Evolutionary conservation across 2,888 invertebrate genomes (phyloP).

Genomic region (Cybosia mesomella): DNA sequence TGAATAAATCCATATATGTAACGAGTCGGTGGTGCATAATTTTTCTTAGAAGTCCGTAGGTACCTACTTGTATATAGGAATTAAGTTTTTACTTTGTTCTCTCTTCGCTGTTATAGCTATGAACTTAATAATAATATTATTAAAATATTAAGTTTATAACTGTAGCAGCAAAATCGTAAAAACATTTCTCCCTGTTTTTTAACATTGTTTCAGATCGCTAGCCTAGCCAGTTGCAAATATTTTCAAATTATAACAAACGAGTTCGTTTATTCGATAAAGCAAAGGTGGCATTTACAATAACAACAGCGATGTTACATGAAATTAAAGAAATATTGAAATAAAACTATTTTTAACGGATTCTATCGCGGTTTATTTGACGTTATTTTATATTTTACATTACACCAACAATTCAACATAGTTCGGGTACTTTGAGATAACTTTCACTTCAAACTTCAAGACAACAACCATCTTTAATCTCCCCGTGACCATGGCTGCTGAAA

Average conservation of each 20-base stretch:
- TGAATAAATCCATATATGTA: constrained; percentile 50
- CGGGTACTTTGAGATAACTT: too few species aligned
- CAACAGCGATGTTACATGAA: neutral
- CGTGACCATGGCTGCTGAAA: too few species aligned
- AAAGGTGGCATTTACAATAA: constrained; percentile 5
- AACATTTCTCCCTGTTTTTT: neutral
- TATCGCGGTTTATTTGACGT: too few species aligned
- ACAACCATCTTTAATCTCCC: too few species aligned
- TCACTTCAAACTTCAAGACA: too few species aligned
- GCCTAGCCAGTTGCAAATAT: neutral
- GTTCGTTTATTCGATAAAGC: neutral
- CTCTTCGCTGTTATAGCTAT: neutral
- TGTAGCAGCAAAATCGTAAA: neutral
- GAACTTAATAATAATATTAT: neutral
- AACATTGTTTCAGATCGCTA: neutral
- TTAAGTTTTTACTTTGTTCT: neutral
- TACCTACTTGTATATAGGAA: neutral
- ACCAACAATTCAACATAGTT: too few species aligned
- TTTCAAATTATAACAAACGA: constrained; percentile 3
- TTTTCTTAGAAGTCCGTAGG: constrained; percentile 42
- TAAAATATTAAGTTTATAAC: neutral
- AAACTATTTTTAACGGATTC: too few species aligned
- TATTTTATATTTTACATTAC: too few species aligned
- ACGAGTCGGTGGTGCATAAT: constrained; percentile 38
- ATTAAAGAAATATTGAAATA: neutral